Evolutionary conservation across 92 coral and sea anemone genomes (phyloP), one percentile per base, ranked within the genome.

Genomic region (Porites cylindrica): DNA sequence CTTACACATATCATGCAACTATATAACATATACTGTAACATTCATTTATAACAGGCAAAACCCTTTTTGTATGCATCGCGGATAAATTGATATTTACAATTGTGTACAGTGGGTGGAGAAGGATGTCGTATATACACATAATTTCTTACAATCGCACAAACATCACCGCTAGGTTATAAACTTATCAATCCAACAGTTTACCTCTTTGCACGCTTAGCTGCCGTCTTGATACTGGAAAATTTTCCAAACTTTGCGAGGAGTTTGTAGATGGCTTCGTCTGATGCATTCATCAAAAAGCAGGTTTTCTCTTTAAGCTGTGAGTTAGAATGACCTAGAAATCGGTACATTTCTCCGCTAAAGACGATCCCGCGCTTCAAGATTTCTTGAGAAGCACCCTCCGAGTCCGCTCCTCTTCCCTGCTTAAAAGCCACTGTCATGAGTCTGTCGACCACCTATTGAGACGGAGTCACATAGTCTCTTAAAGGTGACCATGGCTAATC

Each of bases 321-420:
- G 90, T 94, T 93, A 54, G 96, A 91, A 54, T 96, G 99, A 17
- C 96, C 97, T 50, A 96, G 88, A 81, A 95, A 96, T 61, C 92
- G 86, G 80, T 93, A 96, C 18, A 89, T 76, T 32, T 78, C 64
- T 10, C 93, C 95, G 24, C 95, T 92, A 47, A 94, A 90, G 29
- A 68, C 54, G 9, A 95, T 69, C 2, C 96, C 98, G 24, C 96
- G 84, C 66, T 86, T 88, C 71, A 95, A 69, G 71, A 95, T 88
- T 18, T 88, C 81, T 70, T 93, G 88, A 51, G 77, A 79, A 17
- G 62, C 91, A 66, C 61, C 66, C 1, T 77, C 90, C 32, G 74
- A 32, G 53, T 89, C 92, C 10, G 51, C 56, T 23, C 81, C 51
- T 52, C 75, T 70, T 43, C 17, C 78, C 23, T 78, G 78, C 11